Base-by-base conservation (phyloP, 2,888 invertebrate genomes). In the Parnassius mnemosyne region DNA sequence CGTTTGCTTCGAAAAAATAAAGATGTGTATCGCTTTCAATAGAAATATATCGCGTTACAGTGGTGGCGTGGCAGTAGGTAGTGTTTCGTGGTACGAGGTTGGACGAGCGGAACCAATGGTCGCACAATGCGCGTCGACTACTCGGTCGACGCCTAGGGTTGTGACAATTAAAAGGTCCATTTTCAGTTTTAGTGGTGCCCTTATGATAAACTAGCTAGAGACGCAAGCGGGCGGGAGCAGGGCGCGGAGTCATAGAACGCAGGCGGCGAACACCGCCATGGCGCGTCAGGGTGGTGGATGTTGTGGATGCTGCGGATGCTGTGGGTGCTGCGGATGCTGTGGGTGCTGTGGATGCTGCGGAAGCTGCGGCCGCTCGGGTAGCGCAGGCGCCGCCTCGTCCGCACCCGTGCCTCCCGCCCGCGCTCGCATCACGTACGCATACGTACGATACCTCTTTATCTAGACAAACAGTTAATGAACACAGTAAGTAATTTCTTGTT, bases 371-470 rank as follows among this genome's bases (percentile, higher is more conserved):
- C 93, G 87, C 72, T 93, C 93, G 54, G 93, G 93, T 76, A 93
- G 91, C 66, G 93, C 93, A 53, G 94, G 94, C 71, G 93, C 93
- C 54, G 75, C 80, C 65, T 82, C 84, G 57, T 84, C 83, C 53
- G 82, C 83, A 64, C 81, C 81, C 65, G 79, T 79, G 67, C 85
- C 86, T 58, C 83, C 82, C 77, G 96, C 91, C 71, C 95, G 94
- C 71, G 95, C 93, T 63, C 94, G 94, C 80, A 97, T 92, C 78
- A 95, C 93, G 86, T 94, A 94, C 71, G 95, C 94, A 89, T 97
- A 97, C 63, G 96, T 95, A 81, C 95, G 95, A 89, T 97, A 97
- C 79, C 96, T 93, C 87, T 96, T 96, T 74, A 96, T 88, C 97
- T 97, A 85, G 3, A 49, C 49, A 49, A n/a, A 49, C 12, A 11